Base-by-base conservation (phyloP, 2,113 vertebrate species). In the Strix uralensis region DNA sequence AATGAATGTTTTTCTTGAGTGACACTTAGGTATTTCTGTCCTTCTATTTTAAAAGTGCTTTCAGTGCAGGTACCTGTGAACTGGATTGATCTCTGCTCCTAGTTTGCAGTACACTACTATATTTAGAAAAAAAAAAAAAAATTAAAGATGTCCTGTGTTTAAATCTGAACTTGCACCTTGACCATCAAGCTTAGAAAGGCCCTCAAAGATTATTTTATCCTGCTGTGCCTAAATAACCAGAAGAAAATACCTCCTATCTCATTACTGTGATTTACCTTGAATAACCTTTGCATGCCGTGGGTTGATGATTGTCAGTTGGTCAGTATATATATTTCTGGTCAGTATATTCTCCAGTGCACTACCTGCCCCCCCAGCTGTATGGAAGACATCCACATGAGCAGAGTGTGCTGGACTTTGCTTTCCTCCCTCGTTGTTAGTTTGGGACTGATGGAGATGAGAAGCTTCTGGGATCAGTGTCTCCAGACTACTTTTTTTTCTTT, bases 221-320 rank as follows among this genome's bases (percentile, higher is more conserved):
- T 86, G 80, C 95, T 95, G 88, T 96, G 96, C 92, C 70, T 92
- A 96, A 96, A 79, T 86, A 96, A 89, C 49, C 85, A 49, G 71
- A 93, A 93, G 73, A 88, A 95, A 96, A 96, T 72, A 8, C 61
- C 87, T 95, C 70, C 59, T 63, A 42, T 89, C 66, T 93, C 84
- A 91, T 96, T 95, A 92, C 67, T 83, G 80, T 83, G 80, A 49
- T 90, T 97, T 94, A 86, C 94, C 94, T 95, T 69, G 88, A 86
- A 59, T 95, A 93, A 95, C 94, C 89, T 84, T 73, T 91, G 59
- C 16, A 23, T 54, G 71, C 42, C 7, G 3, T 21, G 67, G 55
- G 38, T 54, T 92, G 91, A 77, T 80, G 88, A 57, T 7, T 89
- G 80, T 82, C 47, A 57, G 4, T 77, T 89, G 52, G 70, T 70